phyloP scores from a whole-genome alignment of 2,113 vertebrate species.

The Melanocharis versteri region DNA sequence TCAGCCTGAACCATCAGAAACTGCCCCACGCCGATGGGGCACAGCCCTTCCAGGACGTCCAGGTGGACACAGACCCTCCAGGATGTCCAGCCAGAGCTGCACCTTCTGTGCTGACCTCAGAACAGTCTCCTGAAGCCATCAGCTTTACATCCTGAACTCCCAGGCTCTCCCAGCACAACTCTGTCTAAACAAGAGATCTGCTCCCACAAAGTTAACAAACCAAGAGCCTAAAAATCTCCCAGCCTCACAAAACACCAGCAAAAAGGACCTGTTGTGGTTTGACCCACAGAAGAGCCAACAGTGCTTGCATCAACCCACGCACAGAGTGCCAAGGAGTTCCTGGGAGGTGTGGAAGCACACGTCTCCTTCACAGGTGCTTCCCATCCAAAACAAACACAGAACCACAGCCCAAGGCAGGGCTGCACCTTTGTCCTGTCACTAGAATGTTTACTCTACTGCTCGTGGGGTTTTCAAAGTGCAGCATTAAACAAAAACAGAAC shows the following conservation, averaged over 20 bases:
- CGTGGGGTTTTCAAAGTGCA: not conserved
- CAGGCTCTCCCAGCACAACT: not conserved
- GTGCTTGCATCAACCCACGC: not conserved
- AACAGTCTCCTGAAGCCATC: not conserved
- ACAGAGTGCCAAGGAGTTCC: not conserved
- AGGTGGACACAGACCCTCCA: not conserved
- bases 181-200: not conserved
- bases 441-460: not conserved
- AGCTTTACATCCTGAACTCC: not conserved
- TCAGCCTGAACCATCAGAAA: not conserved
- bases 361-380: not conserved
- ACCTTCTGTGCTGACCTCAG: not conserved
- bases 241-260: not conserved
- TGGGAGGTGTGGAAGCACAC: not conserved
- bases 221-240: not conserved
- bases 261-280: not conserved
- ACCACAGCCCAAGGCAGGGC: not conserved
- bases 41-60: not conserved
- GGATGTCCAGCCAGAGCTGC: not conserved
- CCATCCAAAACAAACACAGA: not conserved
- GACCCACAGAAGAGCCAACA: not conserved
- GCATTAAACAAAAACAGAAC: not conserved
- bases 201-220: not conserved
- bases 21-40: rapidly evolving
- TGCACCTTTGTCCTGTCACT: not conserved